A percentile compares a stretch with the other conserved stretches of the same genome.
Conservation (phyloP, 2,797 vertebrate genomes). For the Tachyglossus aculeatus region DNA sequence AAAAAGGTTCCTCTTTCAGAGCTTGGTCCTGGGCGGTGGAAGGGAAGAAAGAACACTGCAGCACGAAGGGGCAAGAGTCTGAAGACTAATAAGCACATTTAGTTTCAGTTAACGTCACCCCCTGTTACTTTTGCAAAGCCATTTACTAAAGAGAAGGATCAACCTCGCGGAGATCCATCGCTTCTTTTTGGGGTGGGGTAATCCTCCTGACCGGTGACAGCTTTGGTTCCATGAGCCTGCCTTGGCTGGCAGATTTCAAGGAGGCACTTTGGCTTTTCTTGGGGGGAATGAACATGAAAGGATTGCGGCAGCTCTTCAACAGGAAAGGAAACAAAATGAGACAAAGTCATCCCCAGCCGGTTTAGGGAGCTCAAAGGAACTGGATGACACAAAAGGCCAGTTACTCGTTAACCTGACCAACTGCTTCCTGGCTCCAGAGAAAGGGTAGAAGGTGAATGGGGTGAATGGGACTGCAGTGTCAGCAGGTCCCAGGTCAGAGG, state of each 20-base stretch:
- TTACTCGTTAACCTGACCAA: constrained; percentile 56
- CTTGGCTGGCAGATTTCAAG: neutral
- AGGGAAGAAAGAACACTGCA: neutral
- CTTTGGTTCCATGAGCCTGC: too few species aligned
- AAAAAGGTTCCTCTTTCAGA: neutral
- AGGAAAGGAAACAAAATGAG: constrained; percentile 31
- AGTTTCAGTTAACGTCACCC: neutral
- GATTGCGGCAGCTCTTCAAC: neutral
- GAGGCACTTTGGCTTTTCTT: neutral
- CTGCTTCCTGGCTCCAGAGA: neutral
- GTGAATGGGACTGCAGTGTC: neutral
- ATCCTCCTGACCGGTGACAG: too few species aligned
- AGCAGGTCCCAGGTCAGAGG: too few species aligned
- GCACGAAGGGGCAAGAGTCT: constrained; percentile 14
- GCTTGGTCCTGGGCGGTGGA: neutral
- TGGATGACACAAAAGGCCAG: constrained; percentile 27
- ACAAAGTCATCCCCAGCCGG: neutral
- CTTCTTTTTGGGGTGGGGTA: too few species aligned
- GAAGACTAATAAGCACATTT: neutral
- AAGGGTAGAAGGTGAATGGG: accelerated
- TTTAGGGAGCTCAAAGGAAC: neutral
- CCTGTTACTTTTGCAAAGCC: neutral
- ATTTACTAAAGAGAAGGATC: neutral
- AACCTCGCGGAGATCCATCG: neutral
- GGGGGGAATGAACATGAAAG: constrained; percentile 38